Base-by-base conservation (phyloP, 2,888 invertebrate genomes). In the Apeira syringaria region DNA sequence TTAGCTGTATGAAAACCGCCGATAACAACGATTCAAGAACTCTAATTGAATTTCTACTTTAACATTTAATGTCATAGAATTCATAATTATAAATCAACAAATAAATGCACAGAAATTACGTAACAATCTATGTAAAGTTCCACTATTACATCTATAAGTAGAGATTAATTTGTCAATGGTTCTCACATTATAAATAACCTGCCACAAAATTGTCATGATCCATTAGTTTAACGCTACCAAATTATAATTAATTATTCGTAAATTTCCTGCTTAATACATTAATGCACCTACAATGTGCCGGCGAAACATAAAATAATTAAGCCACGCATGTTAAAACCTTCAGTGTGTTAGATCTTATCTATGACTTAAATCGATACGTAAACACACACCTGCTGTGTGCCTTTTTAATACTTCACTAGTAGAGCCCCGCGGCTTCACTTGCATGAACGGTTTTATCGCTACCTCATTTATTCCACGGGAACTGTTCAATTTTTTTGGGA, bases 181-280 rank as follows among this genome's bases (percentile, higher is more conserved):
- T 42, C 29, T 46, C 30, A 18, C 27, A 26, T 31, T 38, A 34
- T 42, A 42, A 43, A 33, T 29, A 32, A 26, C 44, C 36, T 42
- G 41, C 11, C 47, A 47, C 27, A 37, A 42, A 33, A 41, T 41
- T 37, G 34, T 39, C 35, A 31, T 46, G 34, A 34, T 46, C 42
- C 38, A 35, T 38, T 41, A 44, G 29, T 48, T 22, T 33, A 42
- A 48, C 32, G 27, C 29, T 10, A 27, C 12, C 28, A 17, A 25
- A n/a, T 26, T 8, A 32, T 39, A 44, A 42, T 40, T 43, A 48
- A 50, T 50, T 43, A 32, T 31, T 18, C 18, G 1, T 32, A 40
- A 50, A 50, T 50, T 48, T 52, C 50, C 50, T 55, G 55, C 28
- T 41, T 46, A 38, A 50, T 52, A 43, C 34, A 41, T 52, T 44